Percentiles rank a stretch among this genome's conserved stretches.
phyloP scores from a whole-genome alignment of 2,113 vertebrate species.

The Polypterus bichir region DNA sequence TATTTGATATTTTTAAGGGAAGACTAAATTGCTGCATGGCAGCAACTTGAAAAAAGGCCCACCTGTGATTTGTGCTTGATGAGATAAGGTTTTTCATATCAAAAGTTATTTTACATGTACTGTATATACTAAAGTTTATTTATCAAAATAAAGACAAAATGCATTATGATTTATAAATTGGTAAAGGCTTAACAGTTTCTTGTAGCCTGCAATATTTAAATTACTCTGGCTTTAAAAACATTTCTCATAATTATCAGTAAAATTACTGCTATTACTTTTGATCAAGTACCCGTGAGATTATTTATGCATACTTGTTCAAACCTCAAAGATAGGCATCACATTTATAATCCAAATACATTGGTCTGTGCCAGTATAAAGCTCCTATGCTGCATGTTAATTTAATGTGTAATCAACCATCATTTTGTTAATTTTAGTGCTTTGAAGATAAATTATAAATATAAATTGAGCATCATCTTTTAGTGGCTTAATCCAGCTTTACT shows the following conservation, averaged over 20 bases:
- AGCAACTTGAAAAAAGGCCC: too few relatives aligned
- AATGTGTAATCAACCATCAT: slow-evolving; percentile 22
- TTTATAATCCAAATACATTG: slow-evolving; percentile 33
- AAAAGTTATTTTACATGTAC: too few relatives aligned
- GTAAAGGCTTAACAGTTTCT: too few relatives aligned
- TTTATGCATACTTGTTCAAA: slow-evolving; percentile 31
- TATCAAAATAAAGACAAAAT: too few relatives aligned
- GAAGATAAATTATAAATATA: slow-evolving; percentile 26
- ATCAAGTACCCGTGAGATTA: slow-evolving; percentile 31
- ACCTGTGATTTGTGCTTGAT: too few relatives aligned
- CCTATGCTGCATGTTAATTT: neutral
- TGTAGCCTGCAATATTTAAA: too few relatives aligned
- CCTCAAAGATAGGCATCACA: slow-evolving; percentile 44
- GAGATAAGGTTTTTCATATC: too few relatives aligned
- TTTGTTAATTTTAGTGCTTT: slow-evolving; percentile 12
- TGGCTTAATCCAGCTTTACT: slow-evolving; percentile 5
- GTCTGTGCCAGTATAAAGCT: slow-evolving; percentile 9
- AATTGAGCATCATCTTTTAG: slow-evolving; percentile 11
- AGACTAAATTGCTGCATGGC: too few relatives aligned
- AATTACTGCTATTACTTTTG: slow-evolving; percentile 34
- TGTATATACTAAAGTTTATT: too few relatives aligned
- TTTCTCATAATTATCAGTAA: slow-evolving; percentile 30
- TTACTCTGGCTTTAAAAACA: slow-evolving; percentile 4
- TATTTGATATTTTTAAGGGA: too few relatives aligned
- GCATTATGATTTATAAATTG: too few relatives aligned